Evolutionary conservation across 2,797 vertebrate genomes (phyloP).

Genomic region (Crax fasciolata): DNA sequence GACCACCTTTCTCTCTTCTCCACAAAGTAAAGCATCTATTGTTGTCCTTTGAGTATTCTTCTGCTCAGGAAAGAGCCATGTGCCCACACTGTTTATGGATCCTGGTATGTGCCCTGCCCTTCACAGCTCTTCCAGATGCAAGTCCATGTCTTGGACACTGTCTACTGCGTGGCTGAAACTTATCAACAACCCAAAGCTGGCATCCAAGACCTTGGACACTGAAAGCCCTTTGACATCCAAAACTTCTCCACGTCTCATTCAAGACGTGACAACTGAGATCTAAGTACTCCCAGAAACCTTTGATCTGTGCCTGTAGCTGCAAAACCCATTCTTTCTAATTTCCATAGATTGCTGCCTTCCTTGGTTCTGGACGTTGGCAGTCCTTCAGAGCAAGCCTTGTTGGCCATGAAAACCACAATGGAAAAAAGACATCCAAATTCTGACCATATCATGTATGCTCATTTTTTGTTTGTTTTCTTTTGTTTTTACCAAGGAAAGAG

Average conservation of each 20-base stretch:
- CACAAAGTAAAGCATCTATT: not conserved
- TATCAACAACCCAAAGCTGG: not conserved
- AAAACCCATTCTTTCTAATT: not conserved
- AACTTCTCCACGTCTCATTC: not conserved
- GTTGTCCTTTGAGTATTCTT: not conserved
- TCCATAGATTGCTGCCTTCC: not conserved
- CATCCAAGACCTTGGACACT: not conserved
- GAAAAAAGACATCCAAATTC: not conserved
- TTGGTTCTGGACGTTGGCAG: not conserved
- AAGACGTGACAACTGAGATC: not conserved
- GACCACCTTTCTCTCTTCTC: not conserved
- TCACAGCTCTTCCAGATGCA: not conserved
- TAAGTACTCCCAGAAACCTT: not conserved
- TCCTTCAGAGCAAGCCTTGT: not conserved
- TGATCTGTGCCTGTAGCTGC: not conserved
- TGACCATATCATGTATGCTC: rapidly evolving
- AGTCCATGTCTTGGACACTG: not conserved
- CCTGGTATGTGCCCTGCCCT: rapidly evolving
- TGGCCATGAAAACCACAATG: not conserved
- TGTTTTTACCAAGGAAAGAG: not conserved
- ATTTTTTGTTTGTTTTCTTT: not conserved
- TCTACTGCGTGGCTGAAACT: not conserved
- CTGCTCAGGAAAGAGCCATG: not conserved
- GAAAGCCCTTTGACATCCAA: not conserved
- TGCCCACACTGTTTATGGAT: not conserved